Evolutionary conservation across 2,797 vertebrate species (phyloP).

Genomic region (Picus viridis): DNA sequence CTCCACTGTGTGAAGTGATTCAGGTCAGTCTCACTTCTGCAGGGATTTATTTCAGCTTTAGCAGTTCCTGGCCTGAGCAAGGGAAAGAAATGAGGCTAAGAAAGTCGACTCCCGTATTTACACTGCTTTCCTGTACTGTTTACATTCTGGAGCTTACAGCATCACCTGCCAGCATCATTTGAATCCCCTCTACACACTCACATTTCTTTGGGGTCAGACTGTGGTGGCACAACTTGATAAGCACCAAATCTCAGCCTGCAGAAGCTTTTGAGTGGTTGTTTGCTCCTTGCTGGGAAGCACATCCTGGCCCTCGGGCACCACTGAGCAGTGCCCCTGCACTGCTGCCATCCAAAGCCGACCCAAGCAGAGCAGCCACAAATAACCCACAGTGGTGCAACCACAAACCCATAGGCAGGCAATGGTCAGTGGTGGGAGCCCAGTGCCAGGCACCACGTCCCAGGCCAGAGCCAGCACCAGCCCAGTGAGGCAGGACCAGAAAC

Average conservation of each 20-base stretch:
- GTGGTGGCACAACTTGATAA: background rate
- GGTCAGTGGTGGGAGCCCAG: background rate
- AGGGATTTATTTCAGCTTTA: conserved; percentile 43
- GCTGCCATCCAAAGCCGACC: fast-evolving
- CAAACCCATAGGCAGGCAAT: background rate
- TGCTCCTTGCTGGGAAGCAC: background rate
- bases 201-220: background rate
- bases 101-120: conserved; percentile 43
- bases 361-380: background rate
- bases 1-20: conserved; percentile 25
- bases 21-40: conserved; percentile 54
- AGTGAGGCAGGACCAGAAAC: background rate
- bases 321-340: fast-evolving
- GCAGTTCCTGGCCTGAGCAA: conserved; percentile 1
- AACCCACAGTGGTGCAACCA: background rate
- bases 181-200: conserved; percentile 25
- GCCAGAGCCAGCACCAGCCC: background rate
- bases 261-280: background rate
- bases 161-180: conserved; percentile 10
- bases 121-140: conserved; percentile 39
- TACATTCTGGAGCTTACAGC: conserved; percentile 6
- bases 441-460: fast-evolving
- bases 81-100: background rate
- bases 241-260: background rate
- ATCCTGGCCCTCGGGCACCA: fast-evolving